Base-by-base conservation (phyloP, 2,113 vertebrate species). In the Mus spicilegus region DNA sequence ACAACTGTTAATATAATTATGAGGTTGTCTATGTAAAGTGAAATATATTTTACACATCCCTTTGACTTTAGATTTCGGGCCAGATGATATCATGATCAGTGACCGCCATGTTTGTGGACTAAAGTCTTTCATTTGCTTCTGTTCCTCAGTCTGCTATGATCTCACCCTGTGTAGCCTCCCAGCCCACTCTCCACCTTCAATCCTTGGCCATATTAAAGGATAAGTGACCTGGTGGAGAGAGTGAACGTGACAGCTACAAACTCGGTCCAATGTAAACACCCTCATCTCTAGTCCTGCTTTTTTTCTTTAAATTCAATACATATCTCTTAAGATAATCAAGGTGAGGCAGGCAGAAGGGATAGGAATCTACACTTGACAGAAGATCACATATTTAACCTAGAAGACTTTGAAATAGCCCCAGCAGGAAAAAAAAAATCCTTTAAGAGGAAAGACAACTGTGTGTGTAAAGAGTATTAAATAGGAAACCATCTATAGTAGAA, bases 291-390 rank as follows among this genome's bases (percentile, higher is more conserved):
- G 36, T 3, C 12, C 56, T 77, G 8, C 26, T 51, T 26, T 61
- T 54, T 67, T 75, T 36, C 33, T 46, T 78, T 86, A 54, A 70
- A 92, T 84, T 85, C 78, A 95, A 94, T 85, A 87, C 54, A n/a
- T 6, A 70, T 49, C 67, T 96, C 54, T 19, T 36, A 90, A 73
- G 33, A 90, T n/a, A 90, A 75, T 56, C 49, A 77, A 39, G 36
- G 33, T 49, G 51, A 90, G 7, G 30, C 33, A 82, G 22, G 22
- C 26, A 87, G 67, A 90, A 16, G 0, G 11, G 14, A 1, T 49
- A 26, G 2, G 33, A 63, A 46, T 28, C 49, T 90, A 67, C n/a
- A 61, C 26, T 94, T 89, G 33, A 80, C 63, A 95, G 95, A 92
- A 67, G 7, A 89, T 85, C 70, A 65, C 20, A 67, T 36, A 39